Conservation (phyloP, 2,113 vertebrate species). For the Micronycteris hirsuta region DNA sequence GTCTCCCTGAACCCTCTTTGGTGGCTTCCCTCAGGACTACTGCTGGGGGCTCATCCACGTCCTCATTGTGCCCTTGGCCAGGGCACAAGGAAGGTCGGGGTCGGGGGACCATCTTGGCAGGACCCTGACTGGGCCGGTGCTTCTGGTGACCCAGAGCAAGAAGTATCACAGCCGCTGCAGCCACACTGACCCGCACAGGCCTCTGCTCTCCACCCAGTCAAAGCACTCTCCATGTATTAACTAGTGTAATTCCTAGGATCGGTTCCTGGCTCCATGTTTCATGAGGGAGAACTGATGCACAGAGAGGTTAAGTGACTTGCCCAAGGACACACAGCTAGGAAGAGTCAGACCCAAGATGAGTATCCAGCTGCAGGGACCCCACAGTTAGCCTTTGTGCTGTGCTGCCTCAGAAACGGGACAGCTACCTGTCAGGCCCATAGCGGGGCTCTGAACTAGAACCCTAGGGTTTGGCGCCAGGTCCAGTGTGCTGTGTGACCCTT, state of each 20-base stretch:
- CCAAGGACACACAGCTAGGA: neutral
- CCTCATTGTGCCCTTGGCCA: neutral
- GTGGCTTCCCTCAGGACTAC: neutral
- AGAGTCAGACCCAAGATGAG: neutral
- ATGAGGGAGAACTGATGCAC: neutral
- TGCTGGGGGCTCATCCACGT: too few species aligned
- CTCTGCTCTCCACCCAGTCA: neutral
- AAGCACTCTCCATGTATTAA: neutral
- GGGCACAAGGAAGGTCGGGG: neutral
- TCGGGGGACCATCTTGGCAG: neutral
- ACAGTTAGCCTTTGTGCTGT: neutral
- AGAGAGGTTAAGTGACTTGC: neutral
- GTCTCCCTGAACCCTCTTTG: neutral
- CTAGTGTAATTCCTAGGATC: neutral
- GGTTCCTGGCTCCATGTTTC: neutral
- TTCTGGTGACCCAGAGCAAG: neutral
- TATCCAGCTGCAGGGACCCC: neutral
- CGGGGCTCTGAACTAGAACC: neutral
- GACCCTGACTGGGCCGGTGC: neutral
- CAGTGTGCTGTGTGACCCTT: neutral
- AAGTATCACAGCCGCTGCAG: fast-evolving
- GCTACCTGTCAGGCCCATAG: neutral
- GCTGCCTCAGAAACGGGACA: neutral
- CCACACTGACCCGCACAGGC: fast-evolving
- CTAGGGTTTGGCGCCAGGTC: neutral